phyloP scores from a whole-genome alignment of 2,797 vertebrate genomes.

The Liparis tanakae region DNA sequence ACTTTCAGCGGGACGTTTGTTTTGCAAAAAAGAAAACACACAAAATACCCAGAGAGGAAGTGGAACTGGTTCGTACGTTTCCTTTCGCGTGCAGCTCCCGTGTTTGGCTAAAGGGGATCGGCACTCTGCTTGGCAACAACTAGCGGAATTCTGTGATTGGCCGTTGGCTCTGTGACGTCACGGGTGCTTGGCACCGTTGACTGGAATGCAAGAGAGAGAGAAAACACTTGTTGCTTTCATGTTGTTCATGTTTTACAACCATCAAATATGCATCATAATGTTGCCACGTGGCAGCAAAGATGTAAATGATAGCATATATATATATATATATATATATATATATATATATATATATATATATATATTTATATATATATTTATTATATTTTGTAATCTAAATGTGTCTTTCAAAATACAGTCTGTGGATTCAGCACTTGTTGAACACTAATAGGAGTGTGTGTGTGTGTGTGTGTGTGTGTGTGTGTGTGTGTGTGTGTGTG shows the following conservation, averaged over 20 bases:
- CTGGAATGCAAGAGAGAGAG: conserved; percentile 28
- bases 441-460: not conserved
- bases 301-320: not conserved
- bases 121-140: conserved; percentile 51
- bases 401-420: not conserved
- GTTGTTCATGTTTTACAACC: not conserved
- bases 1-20: not conserved
- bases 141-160: conserved; percentile 62
- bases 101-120: not conserved
- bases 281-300: not conserved
- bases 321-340: no score
- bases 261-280: not conserved
- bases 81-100: not conserved
- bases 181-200: not conserved
- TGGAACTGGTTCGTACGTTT: not conserved
- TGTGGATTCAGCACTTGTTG: not conserved
- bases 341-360: no score
- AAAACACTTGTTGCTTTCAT: conserved; percentile 4
- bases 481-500: no score
- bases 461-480: no score
- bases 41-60: no score
- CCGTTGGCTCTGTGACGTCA: conserved; percentile 25
- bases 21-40: no score
- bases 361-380: no score
- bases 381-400: not conserved